Evolutionary conservation across 1,140 invertebrate genomes (phyloP), one percentile per base, ranked within the genome.

Genomic region (Muscidifurax raptorellus): DNA sequence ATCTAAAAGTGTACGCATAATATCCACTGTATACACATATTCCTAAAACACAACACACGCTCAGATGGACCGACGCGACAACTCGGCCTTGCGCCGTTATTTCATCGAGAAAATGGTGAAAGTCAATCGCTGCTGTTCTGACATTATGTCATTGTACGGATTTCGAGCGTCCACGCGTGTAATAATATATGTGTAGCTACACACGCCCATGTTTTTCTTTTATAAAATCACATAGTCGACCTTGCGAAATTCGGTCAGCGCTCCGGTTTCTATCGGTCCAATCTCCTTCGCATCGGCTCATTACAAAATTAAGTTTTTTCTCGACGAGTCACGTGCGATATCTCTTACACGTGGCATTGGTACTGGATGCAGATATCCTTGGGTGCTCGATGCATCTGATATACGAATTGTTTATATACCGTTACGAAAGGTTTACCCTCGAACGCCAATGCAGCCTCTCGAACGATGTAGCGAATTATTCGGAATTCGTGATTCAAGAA

Each of bases 211-310:
- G 77, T 76, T 69, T 80, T 25, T 72, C 83, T 85, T 85, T 86
- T 83, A 74, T 67, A 64, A 77, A 77, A 27, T 67, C 7, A 72
- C 64, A 81, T 82, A 32, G 32, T 67, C 85, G 87, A 87, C 87
- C 87, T 87, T 88, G 82, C 83, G 86, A 84, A 86, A 87, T 82
- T 71, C 67, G 84, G 79, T 64, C 75, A 80, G 75, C 80, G 84
- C 75, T 83, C 66, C 40, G 82, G 82, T 71, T 83, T 83, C 27
- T 82, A 75, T 82, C 25, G 28, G 7, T 30, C 15, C 75, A 59
- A 10, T 27, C 27, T 22, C 25, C 15, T 69, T 69, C 66, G 10
- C 66, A 5, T n/a, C 28, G 6, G 27, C 69, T 30, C 18, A 36
- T 72, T 72, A 72, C 69, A 72, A 75, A 75, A 75, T 75, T 75